Percentiles rank a stretch among this genome's conserved stretches.
Evolutionary conservation across 2,797 vertebrate species (phyloP).

Genomic region (Brachyalestes nurse): DNA sequence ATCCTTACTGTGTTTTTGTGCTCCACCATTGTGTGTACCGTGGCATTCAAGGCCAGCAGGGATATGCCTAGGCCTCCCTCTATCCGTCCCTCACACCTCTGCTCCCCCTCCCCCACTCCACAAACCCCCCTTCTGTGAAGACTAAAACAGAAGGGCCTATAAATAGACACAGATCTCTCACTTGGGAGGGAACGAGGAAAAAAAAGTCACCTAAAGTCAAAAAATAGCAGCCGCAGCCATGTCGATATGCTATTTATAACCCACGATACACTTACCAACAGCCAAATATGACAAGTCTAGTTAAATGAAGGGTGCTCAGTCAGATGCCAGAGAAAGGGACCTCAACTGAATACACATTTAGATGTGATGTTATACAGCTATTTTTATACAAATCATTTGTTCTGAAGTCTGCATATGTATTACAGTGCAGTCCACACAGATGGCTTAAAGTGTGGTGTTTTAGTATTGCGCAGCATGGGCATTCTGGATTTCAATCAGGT

Average conservation of each 20-base stretch:
- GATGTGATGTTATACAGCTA: conserved; percentile 14
- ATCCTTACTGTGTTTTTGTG: conserved; percentile 40
- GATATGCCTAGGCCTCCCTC: conserved; percentile 20
- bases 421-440: neutral
- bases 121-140: conserved; percentile 34
- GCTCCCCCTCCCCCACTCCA: conserved; percentile 34
- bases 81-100: conserved; percentile 19
- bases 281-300: conserved; percentile 33
- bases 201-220: conserved; percentile 62
- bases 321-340: conserved; percentile 7
- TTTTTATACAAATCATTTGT: conserved; percentile 16
- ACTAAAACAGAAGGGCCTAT: conserved; percentile 59
- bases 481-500: conserved; percentile 29
- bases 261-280: conserved; percentile 33
- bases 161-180: conserved; percentile 65
- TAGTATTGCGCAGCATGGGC: conserved; percentile 12
- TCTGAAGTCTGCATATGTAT: conserved; percentile 8
- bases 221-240: conserved; percentile 54
- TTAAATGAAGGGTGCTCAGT: conserved; percentile 36
- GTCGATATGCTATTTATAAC: conserved; percentile 58
- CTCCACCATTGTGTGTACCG: conserved; percentile 20
- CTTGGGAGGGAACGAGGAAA: conserved; percentile 1
- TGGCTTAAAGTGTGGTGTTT: conserved; percentile 23
- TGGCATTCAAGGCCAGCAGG: conserved; percentile 22
- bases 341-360: conserved; percentile 25